Percentiles rank a stretch among this genome's conserved stretches.
phyloP scores from a whole-genome alignment of 2,113 vertebrate species.

The Leiothrix lutea region DNA sequence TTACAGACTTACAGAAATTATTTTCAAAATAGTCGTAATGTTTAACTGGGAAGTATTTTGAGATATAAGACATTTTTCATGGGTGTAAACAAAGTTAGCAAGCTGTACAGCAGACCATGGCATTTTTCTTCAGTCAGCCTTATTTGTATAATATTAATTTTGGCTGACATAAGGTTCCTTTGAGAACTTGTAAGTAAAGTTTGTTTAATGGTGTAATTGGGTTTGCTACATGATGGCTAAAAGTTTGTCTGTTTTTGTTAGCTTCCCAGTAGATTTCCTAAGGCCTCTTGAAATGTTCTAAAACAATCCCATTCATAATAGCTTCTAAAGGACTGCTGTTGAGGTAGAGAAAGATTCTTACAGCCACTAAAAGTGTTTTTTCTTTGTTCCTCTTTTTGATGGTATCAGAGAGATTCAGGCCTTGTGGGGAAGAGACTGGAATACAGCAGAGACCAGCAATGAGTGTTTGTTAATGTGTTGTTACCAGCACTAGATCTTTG shows the following conservation, averaged over 20 bases:
- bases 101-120: background rate
- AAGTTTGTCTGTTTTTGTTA: background rate
- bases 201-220: background rate
- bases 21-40: background rate
- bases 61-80: background rate
- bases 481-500: background rate
- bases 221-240: background rate
- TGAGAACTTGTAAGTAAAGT: background rate
- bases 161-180: background rate
- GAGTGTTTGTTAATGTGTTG: background rate
- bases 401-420: background rate
- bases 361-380: background rate
- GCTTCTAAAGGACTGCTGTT: background rate
- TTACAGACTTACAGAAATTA: background rate
- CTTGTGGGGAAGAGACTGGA: background rate
- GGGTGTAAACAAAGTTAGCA: background rate
- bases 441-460: background rate
- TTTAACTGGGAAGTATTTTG: background rate
- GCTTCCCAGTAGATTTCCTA: background rate
- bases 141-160: background rate
- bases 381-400: background rate
- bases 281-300: background rate
- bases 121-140: background rate
- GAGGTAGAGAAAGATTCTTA: background rate
- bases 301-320: background rate